phyloP scores from a whole-genome alignment of 2,113 vertebrate genomes.

The Myiagra hebetior region DNA sequence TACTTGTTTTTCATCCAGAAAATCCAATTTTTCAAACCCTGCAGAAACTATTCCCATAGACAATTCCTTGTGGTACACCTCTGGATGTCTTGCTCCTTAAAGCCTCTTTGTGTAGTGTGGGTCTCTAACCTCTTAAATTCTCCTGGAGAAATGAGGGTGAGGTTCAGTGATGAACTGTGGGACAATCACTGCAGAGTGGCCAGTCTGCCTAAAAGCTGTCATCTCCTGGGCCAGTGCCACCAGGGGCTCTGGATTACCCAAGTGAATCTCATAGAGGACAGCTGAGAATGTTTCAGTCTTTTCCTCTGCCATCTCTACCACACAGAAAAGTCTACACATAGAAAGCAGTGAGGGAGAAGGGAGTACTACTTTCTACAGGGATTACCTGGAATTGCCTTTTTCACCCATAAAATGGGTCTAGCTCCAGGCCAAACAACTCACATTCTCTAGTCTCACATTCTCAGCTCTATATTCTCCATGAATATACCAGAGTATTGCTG shows the following conservation, averaged over 20 bases:
- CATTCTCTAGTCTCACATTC: neutral
- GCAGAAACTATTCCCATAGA: neutral
- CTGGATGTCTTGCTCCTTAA: neutral
- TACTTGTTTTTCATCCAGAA: neutral
- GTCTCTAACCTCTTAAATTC: neutral
- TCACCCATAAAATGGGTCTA: neutral
- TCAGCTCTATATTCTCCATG: neutral
- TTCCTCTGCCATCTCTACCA: neutral
- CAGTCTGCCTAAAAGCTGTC: neutral
- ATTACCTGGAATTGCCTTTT: neutral
- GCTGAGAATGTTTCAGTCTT: neutral
- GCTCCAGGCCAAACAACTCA: neutral
- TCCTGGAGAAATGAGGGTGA: neutral
- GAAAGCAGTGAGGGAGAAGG: neutral
- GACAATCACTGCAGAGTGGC: neutral
- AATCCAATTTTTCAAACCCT: neutral
- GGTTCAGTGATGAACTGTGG: neutral
- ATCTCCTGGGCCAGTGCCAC: neutral
- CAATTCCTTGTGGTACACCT: neutral
- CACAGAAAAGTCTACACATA: neutral
- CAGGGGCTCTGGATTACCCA: neutral
- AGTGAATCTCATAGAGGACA: neutral
- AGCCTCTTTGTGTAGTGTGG: neutral
- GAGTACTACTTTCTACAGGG: neutral
- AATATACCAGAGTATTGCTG: neutral